Conservation (phyloP, 2,888 invertebrate species). For the Sphaerophoria taeniata region DNA sequence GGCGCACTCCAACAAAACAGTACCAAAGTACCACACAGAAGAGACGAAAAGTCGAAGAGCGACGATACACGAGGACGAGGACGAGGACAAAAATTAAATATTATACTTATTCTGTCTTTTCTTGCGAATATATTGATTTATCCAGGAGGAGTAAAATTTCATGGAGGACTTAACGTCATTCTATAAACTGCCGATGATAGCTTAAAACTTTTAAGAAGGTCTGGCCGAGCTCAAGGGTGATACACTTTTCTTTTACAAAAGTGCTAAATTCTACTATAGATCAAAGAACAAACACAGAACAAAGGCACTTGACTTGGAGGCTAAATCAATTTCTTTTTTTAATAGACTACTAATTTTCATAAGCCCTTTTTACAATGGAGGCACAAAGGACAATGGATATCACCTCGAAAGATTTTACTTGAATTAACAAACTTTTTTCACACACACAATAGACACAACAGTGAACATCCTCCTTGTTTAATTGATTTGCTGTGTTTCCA, state of each 20-base stretch:
- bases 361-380: slow-evolving; percentile 3
- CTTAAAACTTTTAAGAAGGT: slow-evolving; percentile 9
- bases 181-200: slow-evolving; percentile 56
- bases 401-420: not conserved
- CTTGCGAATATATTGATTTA: slow-evolving; percentile 67
- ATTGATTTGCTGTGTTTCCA: slow-evolving; percentile 40
- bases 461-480: not conserved
- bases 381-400: not conserved
- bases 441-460: slow-evolving; percentile 29
- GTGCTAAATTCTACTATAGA: slow-evolving; percentile 37
- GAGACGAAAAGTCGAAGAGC: not conserved
- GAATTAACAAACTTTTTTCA: slow-evolving; percentile 10
- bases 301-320: slow-evolving; percentile 49
- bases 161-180: slow-evolving; percentile 50
- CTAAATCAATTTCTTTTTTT: slow-evolving; percentile 2
- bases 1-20: slow-evolving; percentile 9
- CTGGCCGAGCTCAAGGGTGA: not conserved
- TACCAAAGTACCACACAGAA: slow-evolving; percentile 9
- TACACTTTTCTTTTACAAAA: slow-evolving; percentile 16
- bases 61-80: too few species aligned
- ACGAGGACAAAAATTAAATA: slow-evolving; percentile 25
- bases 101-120: slow-evolving; percentile 58
- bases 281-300: slow-evolving; percentile 34
- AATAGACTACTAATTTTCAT: not conserved
- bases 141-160: slow-evolving; percentile 61